Percentiles rank a stretch among this genome's conserved stretches.
phyloP scores from a whole-genome alignment of 64 coral and sea anemone genomes.

The Orbicella faveolata region DNA sequence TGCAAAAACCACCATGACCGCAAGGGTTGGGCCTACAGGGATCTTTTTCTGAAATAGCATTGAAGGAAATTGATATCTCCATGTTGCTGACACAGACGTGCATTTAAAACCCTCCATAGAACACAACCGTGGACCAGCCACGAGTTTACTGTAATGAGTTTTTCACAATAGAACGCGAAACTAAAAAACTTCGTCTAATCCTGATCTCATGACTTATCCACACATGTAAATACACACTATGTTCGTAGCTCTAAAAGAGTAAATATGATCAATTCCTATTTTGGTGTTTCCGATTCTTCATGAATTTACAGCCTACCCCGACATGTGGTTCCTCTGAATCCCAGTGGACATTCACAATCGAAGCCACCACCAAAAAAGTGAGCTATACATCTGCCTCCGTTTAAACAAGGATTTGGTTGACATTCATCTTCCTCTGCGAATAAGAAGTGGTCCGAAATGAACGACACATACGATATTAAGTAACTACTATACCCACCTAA shows the following conservation, averaged over 20 bases:
- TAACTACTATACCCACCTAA: too few relatives aligned
- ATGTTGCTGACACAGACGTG: background rate
- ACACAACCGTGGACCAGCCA: too few relatives aligned
- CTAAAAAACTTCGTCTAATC: too few relatives aligned
- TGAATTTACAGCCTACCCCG: conserved; percentile 38
- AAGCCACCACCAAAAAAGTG: conserved; percentile 73
- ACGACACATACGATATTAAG: too few relatives aligned
- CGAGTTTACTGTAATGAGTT: too few relatives aligned
- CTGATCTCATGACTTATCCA: too few relatives aligned
- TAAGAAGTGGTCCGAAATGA: background rate
- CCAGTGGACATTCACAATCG: conserved; percentile 79
- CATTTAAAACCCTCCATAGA: background rate
- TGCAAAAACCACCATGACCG: conserved; percentile 67
- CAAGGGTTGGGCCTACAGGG: conserved; percentile 91
- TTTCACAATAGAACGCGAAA: too few relatives aligned
- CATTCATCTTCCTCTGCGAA: conserved; percentile 88
- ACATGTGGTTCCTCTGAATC: conserved; percentile 80
- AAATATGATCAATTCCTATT: too few relatives aligned
- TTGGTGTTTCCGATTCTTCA: too few relatives aligned
- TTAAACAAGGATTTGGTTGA: conserved; percentile 90
- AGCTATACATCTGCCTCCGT: conserved; percentile 75
- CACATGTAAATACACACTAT: too few relatives aligned
- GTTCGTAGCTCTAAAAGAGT: too few relatives aligned
- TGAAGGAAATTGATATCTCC: background rate
- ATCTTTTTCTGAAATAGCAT: conserved; percentile 60